phyloP scores from a whole-genome alignment of 2,797 vertebrate species.

The Ispidina lecontei region DNA sequence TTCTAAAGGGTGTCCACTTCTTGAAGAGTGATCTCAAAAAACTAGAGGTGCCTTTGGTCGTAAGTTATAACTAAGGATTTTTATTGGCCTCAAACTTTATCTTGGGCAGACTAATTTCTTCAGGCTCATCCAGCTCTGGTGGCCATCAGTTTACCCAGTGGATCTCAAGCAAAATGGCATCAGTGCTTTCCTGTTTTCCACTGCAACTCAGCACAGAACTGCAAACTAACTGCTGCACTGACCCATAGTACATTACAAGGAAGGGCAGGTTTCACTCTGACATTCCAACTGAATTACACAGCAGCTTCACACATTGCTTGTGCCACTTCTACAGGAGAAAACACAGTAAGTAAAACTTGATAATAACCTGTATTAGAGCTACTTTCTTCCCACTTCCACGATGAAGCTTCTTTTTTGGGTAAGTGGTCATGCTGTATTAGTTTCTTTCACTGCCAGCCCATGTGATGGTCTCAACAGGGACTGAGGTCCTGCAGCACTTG shows the following conservation, averaged over 20 bases:
- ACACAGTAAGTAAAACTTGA: background rate
- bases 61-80: background rate
- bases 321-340: background rate
- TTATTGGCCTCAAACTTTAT: background rate
- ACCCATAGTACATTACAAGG: background rate
- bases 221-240: background rate
- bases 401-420: background rate
- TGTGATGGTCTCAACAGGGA: background rate
- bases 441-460: background rate
- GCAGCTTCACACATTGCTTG: background rate
- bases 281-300: accelerated
- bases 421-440: background rate
- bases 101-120: background rate
- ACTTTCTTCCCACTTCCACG: background rate
- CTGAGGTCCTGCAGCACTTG: background rate
- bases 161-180: background rate
- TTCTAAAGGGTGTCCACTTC: background rate
- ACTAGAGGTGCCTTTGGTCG: background rate
- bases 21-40: background rate
- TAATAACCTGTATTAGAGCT: background rate
- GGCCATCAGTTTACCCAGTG: accelerated
- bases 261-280: background rate
- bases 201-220: background rate
- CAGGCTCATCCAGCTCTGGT: background rate
- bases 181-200: background rate